Evolutionary conservation across 2,113 vertebrate species (phyloP).

Genomic region (Herpetotheres cachinnans): DNA sequence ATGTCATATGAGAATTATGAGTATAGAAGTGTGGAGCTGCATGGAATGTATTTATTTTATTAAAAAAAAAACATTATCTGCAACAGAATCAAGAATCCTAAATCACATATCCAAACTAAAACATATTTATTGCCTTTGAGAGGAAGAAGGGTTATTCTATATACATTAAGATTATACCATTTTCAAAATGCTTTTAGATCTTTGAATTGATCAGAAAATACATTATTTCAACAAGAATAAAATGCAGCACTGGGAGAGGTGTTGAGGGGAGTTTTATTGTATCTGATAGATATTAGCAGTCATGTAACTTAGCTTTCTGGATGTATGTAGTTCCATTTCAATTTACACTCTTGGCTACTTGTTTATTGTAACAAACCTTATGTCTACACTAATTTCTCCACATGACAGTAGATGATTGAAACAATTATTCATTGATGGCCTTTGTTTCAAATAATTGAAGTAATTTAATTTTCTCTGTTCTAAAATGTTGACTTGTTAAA

Average conservation of each 20-base stretch:
- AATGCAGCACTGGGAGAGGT: neutral
- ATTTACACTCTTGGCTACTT: neutral
- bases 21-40: neutral
- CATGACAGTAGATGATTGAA: neutral
- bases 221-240: slow-evolving; percentile 6
- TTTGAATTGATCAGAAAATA: slow-evolving; percentile 34
- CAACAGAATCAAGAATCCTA: neutral
- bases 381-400: neutral
- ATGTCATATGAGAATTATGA: neutral
- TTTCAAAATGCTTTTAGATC: slow-evolving; percentile 12
- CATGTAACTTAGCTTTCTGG: neutral
- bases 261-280: neutral
- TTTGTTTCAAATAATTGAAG: neutral
- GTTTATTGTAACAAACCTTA: neutral
- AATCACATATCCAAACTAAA: neutral
- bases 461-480: neutral
- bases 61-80: neutral
- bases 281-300: neutral
- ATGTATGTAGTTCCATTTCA: neutral
- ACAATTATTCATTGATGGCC: neutral
- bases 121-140: neutral
- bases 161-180: neutral
- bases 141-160: neutral
- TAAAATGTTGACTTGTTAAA: neutral
- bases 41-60: neutral